phyloP scores from a whole-genome alignment of 2,797 vertebrate species.

The Tauraco hartlaubi region DNA sequence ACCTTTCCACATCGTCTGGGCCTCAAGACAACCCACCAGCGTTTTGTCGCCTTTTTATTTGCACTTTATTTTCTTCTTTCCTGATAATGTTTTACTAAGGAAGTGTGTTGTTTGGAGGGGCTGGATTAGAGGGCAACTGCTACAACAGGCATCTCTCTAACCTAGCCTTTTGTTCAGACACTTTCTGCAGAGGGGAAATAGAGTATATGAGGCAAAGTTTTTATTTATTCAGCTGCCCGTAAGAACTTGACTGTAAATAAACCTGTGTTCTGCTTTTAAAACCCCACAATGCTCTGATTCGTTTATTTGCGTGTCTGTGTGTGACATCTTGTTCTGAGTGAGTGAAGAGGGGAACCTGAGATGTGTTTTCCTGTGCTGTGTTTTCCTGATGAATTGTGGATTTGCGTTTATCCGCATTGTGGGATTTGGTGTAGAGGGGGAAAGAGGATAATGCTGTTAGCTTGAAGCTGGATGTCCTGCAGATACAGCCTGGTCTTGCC shows the following conservation, averaged over 20 bases:
- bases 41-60: constrained; percentile 78
- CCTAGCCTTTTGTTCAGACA: constrained; percentile 6
- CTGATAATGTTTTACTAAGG: constrained; percentile 27
- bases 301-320: constrained; percentile 25
- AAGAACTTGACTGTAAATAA: constrained; percentile 83
- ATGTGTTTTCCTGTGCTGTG: not conserved
- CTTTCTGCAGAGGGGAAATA: constrained; percentile 30
- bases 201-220: constrained; percentile 58
- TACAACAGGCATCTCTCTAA: not conserved
- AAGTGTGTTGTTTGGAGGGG: not conserved
- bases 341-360: not conserved
- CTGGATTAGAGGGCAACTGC: not conserved
- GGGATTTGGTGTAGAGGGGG: not conserved
- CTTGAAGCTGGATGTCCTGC: not conserved
- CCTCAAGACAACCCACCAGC: constrained; percentile 63
- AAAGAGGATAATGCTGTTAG: not conserved
- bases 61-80: constrained; percentile 82
- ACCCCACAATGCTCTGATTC: not conserved
- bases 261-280: constrained; percentile 80
- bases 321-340: not conserved
- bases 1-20: not conserved
- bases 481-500: not conserved
- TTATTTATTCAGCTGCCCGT: constrained; percentile 83
- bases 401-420: not conserved
- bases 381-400: not conserved